Conservation (phyloP, 2,797 vertebrate genomes). For the Cichlasoma orientale region DNA sequence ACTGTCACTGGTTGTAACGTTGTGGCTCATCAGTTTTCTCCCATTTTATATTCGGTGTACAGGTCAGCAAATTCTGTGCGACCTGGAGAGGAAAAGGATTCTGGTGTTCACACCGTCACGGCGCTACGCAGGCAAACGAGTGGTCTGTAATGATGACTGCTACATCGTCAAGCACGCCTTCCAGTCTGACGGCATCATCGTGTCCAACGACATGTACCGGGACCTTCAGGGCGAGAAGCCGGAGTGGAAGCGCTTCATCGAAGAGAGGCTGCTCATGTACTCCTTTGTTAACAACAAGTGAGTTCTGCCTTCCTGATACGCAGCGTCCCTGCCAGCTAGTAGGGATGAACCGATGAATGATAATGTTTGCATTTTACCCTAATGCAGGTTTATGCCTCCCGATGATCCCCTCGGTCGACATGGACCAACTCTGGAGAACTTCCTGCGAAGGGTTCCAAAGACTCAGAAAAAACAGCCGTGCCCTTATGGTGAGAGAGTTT, state of each 20-base stretch:
- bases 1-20: background rate
- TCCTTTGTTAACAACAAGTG: slow-evolving; percentile 83
- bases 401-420: slow-evolving; percentile 82
- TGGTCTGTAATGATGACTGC: slow-evolving; percentile 82
- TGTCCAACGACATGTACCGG: slow-evolving; percentile 83
- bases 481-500: slow-evolving; percentile 89
- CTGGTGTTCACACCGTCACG: slow-evolving; percentile 82
- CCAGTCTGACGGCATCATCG: slow-evolving; percentile 75
- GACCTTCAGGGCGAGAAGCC: slow-evolving; percentile 80
- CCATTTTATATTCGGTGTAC: background rate
- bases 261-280: slow-evolving; percentile 81
- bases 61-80: slow-evolving; percentile 80
- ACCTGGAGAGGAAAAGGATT: slow-evolving; percentile 78
- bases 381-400: slow-evolving; percentile 79
- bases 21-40: background rate
- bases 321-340: no score
- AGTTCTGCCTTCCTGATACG: slow-evolving; percentile 2
- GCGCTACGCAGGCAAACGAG: slow-evolving; percentile 74
- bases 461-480: slow-evolving; percentile 88
- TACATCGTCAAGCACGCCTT: slow-evolving; percentile 80
- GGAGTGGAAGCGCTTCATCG: slow-evolving; percentile 81
- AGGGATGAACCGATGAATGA: background rate
- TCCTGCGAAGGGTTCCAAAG: slow-evolving; percentile 74
- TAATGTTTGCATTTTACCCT: background rate
- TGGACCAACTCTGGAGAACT: slow-evolving; percentile 80